These are phyloP conservation scores for Plebejus argus DNA, from an alignment of 2,888 invertebrate species.

Conservation along the genomic window DNA sequence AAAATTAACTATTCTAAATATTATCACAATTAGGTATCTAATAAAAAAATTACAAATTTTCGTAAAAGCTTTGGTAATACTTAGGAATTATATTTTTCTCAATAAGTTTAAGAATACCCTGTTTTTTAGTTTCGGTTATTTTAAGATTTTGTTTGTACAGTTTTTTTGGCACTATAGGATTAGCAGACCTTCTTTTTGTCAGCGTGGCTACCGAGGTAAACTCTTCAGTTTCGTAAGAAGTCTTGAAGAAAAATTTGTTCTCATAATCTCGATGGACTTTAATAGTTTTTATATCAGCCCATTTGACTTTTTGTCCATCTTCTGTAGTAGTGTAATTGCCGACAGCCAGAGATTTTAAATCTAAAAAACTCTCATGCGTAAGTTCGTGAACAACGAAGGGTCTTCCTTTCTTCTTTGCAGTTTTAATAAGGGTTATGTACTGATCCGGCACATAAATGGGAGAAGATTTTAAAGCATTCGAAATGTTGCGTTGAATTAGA, in stretches of 20 bases:
- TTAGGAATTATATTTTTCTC: slow-evolving; percentile 40
- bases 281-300: slow-evolving; percentile 32
- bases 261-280: slow-evolving; percentile 18
- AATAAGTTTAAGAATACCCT: slow-evolving; percentile 41
- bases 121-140: slow-evolving; percentile 34
- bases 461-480: slow-evolving; percentile 43
- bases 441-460: slow-evolving; percentile 46
- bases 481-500: slow-evolving; percentile 43
- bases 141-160: slow-evolving; percentile 29
- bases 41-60: slow-evolving; percentile 36
- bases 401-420: slow-evolving; percentile 36
- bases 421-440: slow-evolving; percentile 46
- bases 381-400: slow-evolving; percentile 36
- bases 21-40: slow-evolving; percentile 30
- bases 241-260: background rate
- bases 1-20: slow-evolving; percentile 38
- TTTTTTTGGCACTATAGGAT: background rate
- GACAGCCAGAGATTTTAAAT: slow-evolving; percentile 35
- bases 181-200: too few relatives aligned
- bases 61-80: slow-evolving; percentile 40
- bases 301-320: slow-evolving; percentile 36
- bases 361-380: slow-evolving; percentile 38
- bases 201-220: too few relatives aligned
- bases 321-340: slow-evolving; percentile 35
- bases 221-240: too few relatives aligned